Conservation (phyloP, 1,140 invertebrate species). For the Pogonomyrmex barbatus region DNA sequence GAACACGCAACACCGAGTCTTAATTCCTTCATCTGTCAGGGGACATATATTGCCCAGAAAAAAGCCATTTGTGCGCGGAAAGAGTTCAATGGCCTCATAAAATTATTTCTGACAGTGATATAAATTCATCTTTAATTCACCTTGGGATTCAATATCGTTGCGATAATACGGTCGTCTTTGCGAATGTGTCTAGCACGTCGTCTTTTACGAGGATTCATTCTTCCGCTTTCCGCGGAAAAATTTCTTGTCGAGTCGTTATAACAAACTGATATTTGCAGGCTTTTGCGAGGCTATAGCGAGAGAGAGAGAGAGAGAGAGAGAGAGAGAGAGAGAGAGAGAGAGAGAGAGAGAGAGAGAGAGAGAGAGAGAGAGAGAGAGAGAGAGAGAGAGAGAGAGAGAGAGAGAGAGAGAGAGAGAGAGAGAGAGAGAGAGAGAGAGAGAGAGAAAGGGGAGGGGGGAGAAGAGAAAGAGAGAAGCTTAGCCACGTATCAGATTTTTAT, state of each 20-base stretch:
- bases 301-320: background rate
- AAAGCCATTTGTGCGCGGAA: background rate
- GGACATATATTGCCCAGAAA: background rate
- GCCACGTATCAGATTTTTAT: constrained; percentile 65
- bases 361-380: background rate
- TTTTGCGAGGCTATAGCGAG: background rate
- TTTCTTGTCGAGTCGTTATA: constrained; percentile 32
- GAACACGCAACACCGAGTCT: background rate
- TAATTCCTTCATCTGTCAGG: background rate
- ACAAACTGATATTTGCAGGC: constrained; percentile 37
- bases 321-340: no score
- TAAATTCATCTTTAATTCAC: constrained; percentile 35
- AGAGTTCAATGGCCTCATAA: constrained; percentile 20
- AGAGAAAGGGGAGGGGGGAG: no score
- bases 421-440: no score
- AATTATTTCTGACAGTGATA: background rate
- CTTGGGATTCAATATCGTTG: constrained; percentile 61
- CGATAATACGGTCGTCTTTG: constrained; percentile 18
- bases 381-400: background rate
- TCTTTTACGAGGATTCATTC: constrained; percentile 26
- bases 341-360: background rate
- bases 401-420: background rate
- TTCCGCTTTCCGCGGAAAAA: constrained; percentile 9
- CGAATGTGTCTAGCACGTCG: constrained; percentile 5
- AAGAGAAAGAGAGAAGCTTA: background rate